phyloP scores from a whole-genome alignment of 2,113 vertebrate genomes.

The Aldabrachelys gigantea region DNA sequence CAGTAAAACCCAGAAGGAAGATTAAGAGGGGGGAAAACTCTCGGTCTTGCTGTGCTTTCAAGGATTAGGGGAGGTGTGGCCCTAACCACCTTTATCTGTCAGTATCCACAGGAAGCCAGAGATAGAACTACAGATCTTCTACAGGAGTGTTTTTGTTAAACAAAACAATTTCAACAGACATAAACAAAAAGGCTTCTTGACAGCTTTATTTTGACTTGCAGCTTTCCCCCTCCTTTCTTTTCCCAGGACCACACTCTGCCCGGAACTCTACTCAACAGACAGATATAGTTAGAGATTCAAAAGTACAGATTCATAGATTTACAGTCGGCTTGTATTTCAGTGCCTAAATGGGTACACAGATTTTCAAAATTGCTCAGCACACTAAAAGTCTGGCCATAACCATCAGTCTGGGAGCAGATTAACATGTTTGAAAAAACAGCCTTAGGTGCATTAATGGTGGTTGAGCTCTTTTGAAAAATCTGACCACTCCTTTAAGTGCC shows the following conservation, averaged over 20 bases:
- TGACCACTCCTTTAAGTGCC: not conserved
- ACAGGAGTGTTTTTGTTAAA: not conserved
- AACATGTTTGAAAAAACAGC: not conserved
- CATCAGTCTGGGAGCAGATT: not conserved
- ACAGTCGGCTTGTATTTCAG: not conserved
- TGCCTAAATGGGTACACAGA: not conserved
- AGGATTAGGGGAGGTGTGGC: not conserved
- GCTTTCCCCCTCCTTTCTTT: accelerated
- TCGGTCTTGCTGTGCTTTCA: not conserved
- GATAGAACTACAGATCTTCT: not conserved
- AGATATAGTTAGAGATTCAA: not conserved
- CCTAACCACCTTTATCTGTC: not conserved
- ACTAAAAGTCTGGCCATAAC: not conserved
- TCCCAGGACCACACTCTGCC: not conserved
- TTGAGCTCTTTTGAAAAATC: not conserved
- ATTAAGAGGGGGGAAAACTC: not conserved
- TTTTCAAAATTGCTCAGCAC: not conserved
- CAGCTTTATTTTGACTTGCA: not conserved
- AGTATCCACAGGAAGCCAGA: not conserved
- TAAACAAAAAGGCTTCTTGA: not conserved
- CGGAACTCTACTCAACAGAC: not conserved
- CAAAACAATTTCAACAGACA: not conserved
- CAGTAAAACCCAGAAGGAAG: not conserved
- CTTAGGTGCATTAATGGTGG: not conserved
- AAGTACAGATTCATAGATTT: too few relatives aligned